Evolutionary conservation across 2,888 invertebrate species (phyloP).

Genomic region (Horisme vitalbata): DNA sequence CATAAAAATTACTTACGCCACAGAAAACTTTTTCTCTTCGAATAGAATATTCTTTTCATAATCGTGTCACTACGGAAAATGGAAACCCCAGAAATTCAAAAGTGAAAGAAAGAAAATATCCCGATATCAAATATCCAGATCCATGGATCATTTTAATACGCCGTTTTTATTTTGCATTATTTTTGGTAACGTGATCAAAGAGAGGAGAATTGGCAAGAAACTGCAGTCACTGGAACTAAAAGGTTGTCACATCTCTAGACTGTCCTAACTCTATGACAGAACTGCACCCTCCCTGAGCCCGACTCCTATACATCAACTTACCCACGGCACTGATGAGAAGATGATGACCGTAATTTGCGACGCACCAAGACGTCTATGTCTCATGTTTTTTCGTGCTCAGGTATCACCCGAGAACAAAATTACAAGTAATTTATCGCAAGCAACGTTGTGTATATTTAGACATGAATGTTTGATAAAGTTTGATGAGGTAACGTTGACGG

Average conservation of each 20-base stretch:
- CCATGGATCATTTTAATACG: too few species aligned
- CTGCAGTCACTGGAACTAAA: too few species aligned
- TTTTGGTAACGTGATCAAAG: too few species aligned
- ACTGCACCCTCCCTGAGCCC: slow-evolving; percentile 52
- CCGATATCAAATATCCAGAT: too few species aligned
- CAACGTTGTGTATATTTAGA: slow-evolving; percentile 52
- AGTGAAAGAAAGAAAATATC: too few species aligned
- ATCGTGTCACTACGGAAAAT: too few species aligned
- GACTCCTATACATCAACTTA: slow-evolving; percentile 76
- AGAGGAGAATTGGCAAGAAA: too few species aligned
- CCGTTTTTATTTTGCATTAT: too few species aligned
- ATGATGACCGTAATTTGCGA: slow-evolving; percentile 83
- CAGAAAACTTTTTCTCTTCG: too few species aligned
- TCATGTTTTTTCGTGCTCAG: slow-evolving; percentile 81
- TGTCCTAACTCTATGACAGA: slow-evolving; percentile 29
- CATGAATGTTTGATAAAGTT: slow-evolving; percentile 44
- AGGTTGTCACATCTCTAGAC: background rate
- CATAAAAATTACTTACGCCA: too few species aligned
- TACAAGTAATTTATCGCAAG: slow-evolving; percentile 80
- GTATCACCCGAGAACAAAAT: slow-evolving; percentile 81
- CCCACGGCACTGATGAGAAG: slow-evolving; percentile 81
- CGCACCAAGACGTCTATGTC: slow-evolving; percentile 83
- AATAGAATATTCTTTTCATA: too few species aligned
- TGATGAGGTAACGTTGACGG: slow-evolving; percentile 24
- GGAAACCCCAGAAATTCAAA: too few species aligned